A percentile compares a stretch with the other conserved stretches of the same genome.
Conservation (phyloP, 2,797 vertebrate species). For the Threskiornis aethiopicus region DNA sequence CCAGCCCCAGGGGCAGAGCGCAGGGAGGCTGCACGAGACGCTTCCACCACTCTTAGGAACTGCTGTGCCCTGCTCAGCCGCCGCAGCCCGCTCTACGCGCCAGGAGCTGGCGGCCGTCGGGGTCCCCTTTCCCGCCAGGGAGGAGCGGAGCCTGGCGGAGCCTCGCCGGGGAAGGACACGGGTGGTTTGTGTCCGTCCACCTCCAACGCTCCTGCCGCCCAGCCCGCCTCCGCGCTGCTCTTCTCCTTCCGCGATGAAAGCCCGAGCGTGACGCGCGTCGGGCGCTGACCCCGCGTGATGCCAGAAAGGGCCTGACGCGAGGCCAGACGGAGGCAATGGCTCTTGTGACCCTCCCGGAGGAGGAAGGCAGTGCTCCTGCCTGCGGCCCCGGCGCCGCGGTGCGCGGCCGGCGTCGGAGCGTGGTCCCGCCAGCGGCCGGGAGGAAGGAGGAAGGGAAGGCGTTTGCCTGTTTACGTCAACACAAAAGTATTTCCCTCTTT, state of each 20-base stretch:
- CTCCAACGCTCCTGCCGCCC: background rate
- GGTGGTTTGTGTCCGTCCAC: background rate
- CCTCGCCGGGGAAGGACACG: accelerated
- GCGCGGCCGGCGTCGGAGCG: accelerated
- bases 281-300: accelerated
- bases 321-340: background rate
- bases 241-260: background rate
- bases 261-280: background rate
- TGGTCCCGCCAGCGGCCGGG: accelerated
- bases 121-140: background rate
- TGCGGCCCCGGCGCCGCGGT: accelerated
- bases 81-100: background rate
- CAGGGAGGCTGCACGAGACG: background rate
- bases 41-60: background rate
- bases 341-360: background rate
- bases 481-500: background rate
- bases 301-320: background rate
- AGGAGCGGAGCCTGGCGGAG: background rate
- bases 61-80: background rate
- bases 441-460: background rate
- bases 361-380: background rate
- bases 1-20: background rate
- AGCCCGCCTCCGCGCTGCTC: accelerated
- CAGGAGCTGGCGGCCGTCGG: background rate
- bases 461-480: background rate